Evolutionary conservation across 2,888 invertebrate species (phyloP), one percentile per base, ranked within the genome.

Genomic region (Dicyrtoma fusca): DNA sequence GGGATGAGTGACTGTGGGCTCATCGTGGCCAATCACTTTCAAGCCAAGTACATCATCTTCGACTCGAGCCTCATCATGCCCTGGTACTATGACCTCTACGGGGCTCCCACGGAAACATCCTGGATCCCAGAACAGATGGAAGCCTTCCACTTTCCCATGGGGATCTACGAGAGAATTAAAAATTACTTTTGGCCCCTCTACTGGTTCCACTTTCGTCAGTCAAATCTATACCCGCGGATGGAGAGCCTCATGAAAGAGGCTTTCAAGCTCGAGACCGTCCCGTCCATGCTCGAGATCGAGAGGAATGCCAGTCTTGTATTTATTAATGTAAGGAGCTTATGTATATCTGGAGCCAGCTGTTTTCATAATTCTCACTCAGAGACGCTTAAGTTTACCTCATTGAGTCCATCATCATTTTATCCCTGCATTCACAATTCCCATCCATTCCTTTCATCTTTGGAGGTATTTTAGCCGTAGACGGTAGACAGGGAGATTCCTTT

Each of bases 1-100:
- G 65, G 75, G n/a, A 76, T 76, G 71, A 75, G 76, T n/a, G 79
- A 79, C 61, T 77, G 79, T 65, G 79, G 77, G 1, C 72, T 74
- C 11, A 61, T 71, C n/a, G 72, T 79, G 0, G 76, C 75, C 4
- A 55, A 75, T 26, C 68, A 76, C 21, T 69, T 71, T 23, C 69
- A 71, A 14, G 77, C 77, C 2, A 79, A 79, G 53, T 75, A 66
- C 25, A 76, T 77, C 1, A 63, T 68, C 10, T 79, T 74, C 21
- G 64, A 64, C 47, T 71, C 74, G 0, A 61, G 72, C 21, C 64
- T 75, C 10, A 72, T 75, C 13, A 64, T 76, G 44, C 71, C 75
- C 0, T 77, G 76, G 75, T 76, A 72, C 51, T 77, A 75, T 63
- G 77, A 76, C 17, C 59, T 72, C 0, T 77, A 74, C 25, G 79